phyloP scores from a whole-genome alignment of 1,140 invertebrate species.

The Lordiphosa stackelbergi region DNA sequence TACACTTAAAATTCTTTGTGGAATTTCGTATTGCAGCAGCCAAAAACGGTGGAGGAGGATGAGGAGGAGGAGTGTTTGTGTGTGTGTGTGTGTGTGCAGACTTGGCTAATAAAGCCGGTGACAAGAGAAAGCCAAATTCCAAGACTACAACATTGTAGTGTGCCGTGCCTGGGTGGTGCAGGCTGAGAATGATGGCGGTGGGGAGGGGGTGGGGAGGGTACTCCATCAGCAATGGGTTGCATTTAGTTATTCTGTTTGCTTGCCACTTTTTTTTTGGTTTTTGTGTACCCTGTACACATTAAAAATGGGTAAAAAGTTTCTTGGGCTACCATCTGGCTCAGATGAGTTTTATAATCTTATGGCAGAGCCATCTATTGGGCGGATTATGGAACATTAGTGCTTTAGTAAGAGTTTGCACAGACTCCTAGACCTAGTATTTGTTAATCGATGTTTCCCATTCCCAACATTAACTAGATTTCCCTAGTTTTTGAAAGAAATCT shows the following conservation, averaged over 20 bases:
- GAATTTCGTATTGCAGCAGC: slow-evolving; percentile 52
- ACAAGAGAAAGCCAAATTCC: slow-evolving; percentile 72
- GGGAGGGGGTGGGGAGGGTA: slow-evolving; percentile 1
- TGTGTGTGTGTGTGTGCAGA: slow-evolving; percentile 33
- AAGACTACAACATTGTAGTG: slow-evolving; percentile 65
- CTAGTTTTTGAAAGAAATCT: too few species aligned
- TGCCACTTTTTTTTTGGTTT: slow-evolving; percentile 33
- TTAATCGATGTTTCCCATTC: too few species aligned
- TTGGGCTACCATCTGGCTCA: too few species aligned
- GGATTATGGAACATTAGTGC: too few species aligned
- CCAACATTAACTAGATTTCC: too few species aligned
- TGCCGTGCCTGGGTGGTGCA: slow-evolving; percentile 49
- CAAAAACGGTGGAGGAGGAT: slow-evolving; percentile 38
- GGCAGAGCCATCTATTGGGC: too few species aligned
- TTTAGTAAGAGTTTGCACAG: too few species aligned
- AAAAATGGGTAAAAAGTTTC: too few species aligned
- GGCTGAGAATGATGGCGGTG: slow-evolving; percentile 1
- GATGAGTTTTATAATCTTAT: too few species aligned
- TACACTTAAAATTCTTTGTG: slow-evolving; percentile 70
- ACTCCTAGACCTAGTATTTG: too few species aligned
- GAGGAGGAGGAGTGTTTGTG: not conserved
- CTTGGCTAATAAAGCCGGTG: slow-evolving; percentile 72
- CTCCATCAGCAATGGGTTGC: slow-evolving; percentile 16
- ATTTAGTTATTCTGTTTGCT: slow-evolving; percentile 70
- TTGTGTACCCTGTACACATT: too few species aligned